phyloP scores from a whole-genome alignment of 2,888 invertebrate genomes.

The Monopis laevigella region DNA sequence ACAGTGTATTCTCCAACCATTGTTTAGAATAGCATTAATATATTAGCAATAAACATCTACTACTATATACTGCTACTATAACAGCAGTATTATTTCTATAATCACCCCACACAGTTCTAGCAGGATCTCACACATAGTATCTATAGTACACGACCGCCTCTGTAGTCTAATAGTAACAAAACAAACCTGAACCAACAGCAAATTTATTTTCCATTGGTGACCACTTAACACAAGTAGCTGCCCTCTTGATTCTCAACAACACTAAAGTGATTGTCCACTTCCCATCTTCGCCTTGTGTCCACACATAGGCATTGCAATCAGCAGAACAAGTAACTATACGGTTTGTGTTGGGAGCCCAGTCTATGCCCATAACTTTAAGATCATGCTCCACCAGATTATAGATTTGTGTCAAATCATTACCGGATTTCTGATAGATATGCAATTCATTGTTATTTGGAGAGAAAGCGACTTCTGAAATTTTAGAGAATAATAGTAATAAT shows the following conservation, averaged over 20 bases:
- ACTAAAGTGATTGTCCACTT: slow-evolving; percentile 98
- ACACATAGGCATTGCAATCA: slow-evolving; percentile 98
- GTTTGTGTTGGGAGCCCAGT: slow-evolving; percentile 98
- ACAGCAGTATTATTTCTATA: too few species aligned
- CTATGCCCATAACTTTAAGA: slow-evolving; percentile 95
- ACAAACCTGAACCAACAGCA: slow-evolving; percentile 98
- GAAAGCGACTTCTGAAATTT: slow-evolving; percentile 87
- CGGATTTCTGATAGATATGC: slow-evolving; percentile 86
- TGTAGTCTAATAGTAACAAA: too few species aligned
- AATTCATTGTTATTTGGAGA: slow-evolving; percentile 97
- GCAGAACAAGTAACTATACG: slow-evolving; percentile 98
- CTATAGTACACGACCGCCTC: too few species aligned
- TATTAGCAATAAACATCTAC: too few species aligned
- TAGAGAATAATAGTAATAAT: slow-evolving; percentile 16
- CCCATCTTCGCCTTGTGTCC: slow-evolving; percentile 88
- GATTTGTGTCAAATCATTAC: slow-evolving; percentile 83
- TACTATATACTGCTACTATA: too few species aligned
- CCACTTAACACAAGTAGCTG: slow-evolving; percentile 99
- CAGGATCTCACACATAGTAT: too few species aligned
- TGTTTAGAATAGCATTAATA: too few species aligned
- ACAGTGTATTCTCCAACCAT: too few species aligned
- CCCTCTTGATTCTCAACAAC: slow-evolving; percentile 92
- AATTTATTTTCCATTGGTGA: slow-evolving; percentile 99
- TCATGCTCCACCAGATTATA: slow-evolving; percentile 95
- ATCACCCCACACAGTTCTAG: too few species aligned